Conservation (phyloP, 2,797 vertebrate genomes). For the Gila robusta region DNA sequence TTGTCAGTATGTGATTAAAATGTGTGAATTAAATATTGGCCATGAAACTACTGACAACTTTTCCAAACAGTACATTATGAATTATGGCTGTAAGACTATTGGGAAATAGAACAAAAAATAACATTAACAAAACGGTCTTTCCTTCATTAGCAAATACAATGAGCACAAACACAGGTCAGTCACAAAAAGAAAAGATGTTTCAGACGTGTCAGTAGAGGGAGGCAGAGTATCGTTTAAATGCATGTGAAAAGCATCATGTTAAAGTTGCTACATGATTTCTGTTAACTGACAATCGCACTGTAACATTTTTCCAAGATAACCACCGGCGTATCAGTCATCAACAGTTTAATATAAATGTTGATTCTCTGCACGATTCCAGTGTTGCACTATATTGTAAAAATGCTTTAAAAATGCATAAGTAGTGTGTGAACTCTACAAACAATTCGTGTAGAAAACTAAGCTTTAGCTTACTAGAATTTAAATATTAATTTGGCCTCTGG, state of each 20-base stretch:
- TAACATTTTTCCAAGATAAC: neutral
- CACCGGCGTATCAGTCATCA: neutral
- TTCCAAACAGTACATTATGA: neutral
- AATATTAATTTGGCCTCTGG: neutral
- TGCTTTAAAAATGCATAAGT: neutral
- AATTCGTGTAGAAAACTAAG: neutral
- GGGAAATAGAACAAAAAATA: neutral
- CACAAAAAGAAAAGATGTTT: slow-evolving; percentile 6
- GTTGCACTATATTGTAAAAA: neutral
- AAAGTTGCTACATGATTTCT: neutral
- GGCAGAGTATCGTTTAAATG: slow-evolving; percentile 66
- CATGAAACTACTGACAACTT: slow-evolving; percentile 7
- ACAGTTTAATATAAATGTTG: neutral
- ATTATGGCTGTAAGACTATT: slow-evolving; percentile 12
- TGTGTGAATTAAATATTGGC: slow-evolving; percentile 10
- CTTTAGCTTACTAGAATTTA: neutral
- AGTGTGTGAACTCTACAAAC: neutral
- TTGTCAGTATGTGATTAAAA: slow-evolving; percentile 20
- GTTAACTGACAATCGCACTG: neutral
- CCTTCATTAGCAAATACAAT: neutral
- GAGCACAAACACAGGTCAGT: neutral
- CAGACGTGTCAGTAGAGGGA: slow-evolving; percentile 76
- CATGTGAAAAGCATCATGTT: neutral
- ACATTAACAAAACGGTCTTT: neutral
- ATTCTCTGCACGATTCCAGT: neutral